A percentile compares a stretch with the other conserved stretches of the same genome.
phyloP scores from a whole-genome alignment of 2,113 vertebrate genomes.

The Spizaetus ornatus region DNA sequence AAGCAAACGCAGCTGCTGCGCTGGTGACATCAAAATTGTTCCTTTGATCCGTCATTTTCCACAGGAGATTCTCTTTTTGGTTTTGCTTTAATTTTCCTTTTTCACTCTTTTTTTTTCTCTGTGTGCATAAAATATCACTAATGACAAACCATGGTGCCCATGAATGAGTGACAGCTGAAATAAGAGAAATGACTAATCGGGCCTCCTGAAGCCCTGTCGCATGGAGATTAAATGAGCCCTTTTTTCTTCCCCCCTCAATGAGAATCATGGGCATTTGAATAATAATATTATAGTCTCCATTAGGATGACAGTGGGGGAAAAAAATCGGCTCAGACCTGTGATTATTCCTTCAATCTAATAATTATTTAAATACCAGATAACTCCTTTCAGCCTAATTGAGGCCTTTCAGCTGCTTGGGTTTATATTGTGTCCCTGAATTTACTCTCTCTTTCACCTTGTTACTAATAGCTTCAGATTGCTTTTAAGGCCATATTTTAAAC shows the following conservation, averaged over 20 bases:
- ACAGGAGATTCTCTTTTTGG: conserved; percentile 15
- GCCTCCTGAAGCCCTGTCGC: conserved; percentile 72
- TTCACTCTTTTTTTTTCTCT: conserved; percentile 4
- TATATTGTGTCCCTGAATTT: conserved; percentile 49
- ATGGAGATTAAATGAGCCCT: conserved; percentile 74
- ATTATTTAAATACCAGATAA: conserved; percentile 86
- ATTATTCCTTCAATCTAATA: conserved; percentile 84
- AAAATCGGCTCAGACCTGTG: conserved; percentile 78
- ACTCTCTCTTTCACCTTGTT: conserved; percentile 66
- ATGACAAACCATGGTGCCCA: conserved; percentile 78
- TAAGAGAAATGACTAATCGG: conserved; percentile 78
- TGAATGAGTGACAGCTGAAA: conserved; percentile 83
- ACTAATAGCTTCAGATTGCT: conserved; percentile 62
- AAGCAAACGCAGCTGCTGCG: conserved; percentile 51
- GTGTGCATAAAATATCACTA: conserved; percentile 76
- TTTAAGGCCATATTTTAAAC: conserved; percentile 25
- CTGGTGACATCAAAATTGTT: conserved; percentile 71
- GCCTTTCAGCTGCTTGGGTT: conserved; percentile 72
- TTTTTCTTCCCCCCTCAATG: conserved; percentile 64
- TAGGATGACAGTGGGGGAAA: conserved; percentile 77
- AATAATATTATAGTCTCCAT: conserved; percentile 82
- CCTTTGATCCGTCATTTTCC: conserved; percentile 64
- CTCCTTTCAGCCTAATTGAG: conserved; percentile 80
- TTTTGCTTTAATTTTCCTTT: conserved; percentile 38
- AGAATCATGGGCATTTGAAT: conserved; percentile 82